Percentiles rank a stretch among this genome's conserved stretches.
Conservation (phyloP, 2,888 invertebrate genomes). For the Hoplodrina ambigua region DNA sequence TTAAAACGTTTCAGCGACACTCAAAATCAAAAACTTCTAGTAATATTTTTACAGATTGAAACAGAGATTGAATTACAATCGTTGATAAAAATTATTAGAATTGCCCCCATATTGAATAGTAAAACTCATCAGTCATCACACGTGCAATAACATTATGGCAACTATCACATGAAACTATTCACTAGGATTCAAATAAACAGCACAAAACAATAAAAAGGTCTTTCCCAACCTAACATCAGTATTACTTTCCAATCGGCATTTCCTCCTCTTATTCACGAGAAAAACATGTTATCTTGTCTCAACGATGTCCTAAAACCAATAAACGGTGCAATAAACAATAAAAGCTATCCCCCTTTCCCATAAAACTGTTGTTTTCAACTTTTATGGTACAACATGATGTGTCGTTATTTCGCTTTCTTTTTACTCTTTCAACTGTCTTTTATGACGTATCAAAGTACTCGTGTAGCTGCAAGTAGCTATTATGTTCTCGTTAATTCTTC, state of each 20-base stretch:
- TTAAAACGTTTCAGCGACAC: too few relatives aligned
- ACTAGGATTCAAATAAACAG: constrained; percentile 1
- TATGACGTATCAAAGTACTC: constrained; percentile 42
- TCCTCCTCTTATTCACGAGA: constrained; percentile 29
- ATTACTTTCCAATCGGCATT: constrained; percentile 12
- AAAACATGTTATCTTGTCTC: constrained; percentile 37
- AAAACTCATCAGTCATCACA: too few relatives aligned
- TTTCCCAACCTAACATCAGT: not conserved
- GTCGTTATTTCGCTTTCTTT: constrained; percentile 52
- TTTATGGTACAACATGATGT: constrained; percentile 51
- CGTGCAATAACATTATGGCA: too few relatives aligned
- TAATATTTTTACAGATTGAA: too few relatives aligned
- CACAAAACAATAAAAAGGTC: constrained; percentile 18
- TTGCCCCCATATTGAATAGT: too few relatives aligned
- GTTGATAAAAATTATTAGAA: too few relatives aligned
- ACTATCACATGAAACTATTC: not conserved
- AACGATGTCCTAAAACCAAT: constrained; percentile 61
- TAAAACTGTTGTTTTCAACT: constrained; percentile 64
- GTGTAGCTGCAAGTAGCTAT: constrained; percentile 24
- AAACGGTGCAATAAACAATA: constrained; percentile 62
- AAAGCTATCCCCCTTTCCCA: constrained; percentile 55
- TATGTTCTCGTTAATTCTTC: constrained; percentile 13
- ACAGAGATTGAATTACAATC: too few relatives aligned
- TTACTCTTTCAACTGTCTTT: constrained; percentile 48
- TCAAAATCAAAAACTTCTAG: too few relatives aligned